Evolutionary conservation across 2,888 invertebrate species (phyloP).

Genomic region (Drosophila borealis): DNA sequence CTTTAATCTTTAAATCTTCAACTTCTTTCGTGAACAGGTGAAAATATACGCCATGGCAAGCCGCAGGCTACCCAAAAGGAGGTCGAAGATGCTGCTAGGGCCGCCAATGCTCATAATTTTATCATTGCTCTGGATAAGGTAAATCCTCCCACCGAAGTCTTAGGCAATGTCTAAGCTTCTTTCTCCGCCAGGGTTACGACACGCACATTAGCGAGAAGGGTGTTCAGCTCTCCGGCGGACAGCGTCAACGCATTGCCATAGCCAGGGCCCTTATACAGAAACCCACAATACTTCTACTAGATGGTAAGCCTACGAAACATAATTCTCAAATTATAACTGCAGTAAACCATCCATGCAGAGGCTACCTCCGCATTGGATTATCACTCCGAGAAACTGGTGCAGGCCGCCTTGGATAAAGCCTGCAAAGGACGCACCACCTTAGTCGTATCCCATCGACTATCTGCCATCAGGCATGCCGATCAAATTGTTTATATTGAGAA

Average conservation of each 20-base stretch:
- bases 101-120: slow-evolving; percentile 91
- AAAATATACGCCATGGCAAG: slow-evolving; percentile 90
- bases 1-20: too few species aligned
- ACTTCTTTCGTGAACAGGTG: slow-evolving; percentile 63
- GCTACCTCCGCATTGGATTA: slow-evolving; percentile 94
- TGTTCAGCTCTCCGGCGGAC: slow-evolving; percentile 92
- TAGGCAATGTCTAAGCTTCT: not conserved
- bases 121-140: slow-evolving; percentile 90
- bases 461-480: slow-evolving; percentile 90
- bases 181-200: slow-evolving; percentile 87
- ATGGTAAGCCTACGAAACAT: slow-evolving; percentile 77
- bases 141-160: slow-evolving; percentile 41
- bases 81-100: slow-evolving; percentile 89
- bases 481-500: slow-evolving; percentile 89
- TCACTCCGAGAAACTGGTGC: slow-evolving; percentile 91
- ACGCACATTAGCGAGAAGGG: slow-evolving; percentile 92
- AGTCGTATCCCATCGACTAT: slow-evolving; percentile 90
- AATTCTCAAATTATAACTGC: not conserved
- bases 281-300: slow-evolving; percentile 90
- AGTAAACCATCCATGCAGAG: slow-evolving; percentile 84
- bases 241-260: slow-evolving; percentile 92
- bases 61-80: slow-evolving; percentile 88
- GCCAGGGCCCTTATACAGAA: slow-evolving; percentile 91
- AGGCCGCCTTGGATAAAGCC: slow-evolving; percentile 91
- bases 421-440: slow-evolving; percentile 90